Evolutionary conservation across 2,113 vertebrate species (phyloP).

Genomic region (Astur gentilis): DNA sequence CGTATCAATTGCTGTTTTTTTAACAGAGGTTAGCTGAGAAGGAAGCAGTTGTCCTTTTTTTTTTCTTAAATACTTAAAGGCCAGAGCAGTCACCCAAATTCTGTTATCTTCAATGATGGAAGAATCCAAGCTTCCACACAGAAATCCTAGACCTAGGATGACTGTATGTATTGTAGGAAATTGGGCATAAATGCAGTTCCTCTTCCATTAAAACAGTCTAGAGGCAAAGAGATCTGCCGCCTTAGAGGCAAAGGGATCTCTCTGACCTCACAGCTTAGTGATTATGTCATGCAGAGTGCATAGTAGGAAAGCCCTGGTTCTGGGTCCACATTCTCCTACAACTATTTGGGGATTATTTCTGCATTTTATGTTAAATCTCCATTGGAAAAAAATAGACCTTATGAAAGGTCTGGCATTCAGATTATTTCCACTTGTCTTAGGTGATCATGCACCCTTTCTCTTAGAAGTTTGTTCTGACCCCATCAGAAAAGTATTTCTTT

Average conservation of each 20-base stretch:
- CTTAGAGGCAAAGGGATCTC: neutral
- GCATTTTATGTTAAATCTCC: neutral
- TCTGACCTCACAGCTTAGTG: neutral
- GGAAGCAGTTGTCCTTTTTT: neutral
- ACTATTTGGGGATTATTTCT: neutral
- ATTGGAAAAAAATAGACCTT: neutral
- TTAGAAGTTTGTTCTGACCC: neutral
- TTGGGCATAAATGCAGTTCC: neutral
- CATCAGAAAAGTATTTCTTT: neutral
- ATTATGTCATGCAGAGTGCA: neutral
- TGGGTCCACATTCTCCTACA: neutral
- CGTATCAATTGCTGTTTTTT: neutral
- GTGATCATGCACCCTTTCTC: neutral
- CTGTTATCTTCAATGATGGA: neutral
- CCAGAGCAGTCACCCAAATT: neutral
- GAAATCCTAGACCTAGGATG: neutral
- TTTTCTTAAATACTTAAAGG: neutral
- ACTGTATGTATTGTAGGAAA: neutral
- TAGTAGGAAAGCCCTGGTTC: neutral
- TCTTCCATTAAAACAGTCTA: neutral
- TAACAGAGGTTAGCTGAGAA: neutral
- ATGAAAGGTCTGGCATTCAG: neutral
- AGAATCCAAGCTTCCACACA: neutral
- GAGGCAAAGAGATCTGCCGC: neutral
- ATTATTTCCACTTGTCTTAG: neutral